Evolutionary conservation across 2,113 vertebrate genomes (phyloP).

Genomic region (Trogon surrucura): DNA sequence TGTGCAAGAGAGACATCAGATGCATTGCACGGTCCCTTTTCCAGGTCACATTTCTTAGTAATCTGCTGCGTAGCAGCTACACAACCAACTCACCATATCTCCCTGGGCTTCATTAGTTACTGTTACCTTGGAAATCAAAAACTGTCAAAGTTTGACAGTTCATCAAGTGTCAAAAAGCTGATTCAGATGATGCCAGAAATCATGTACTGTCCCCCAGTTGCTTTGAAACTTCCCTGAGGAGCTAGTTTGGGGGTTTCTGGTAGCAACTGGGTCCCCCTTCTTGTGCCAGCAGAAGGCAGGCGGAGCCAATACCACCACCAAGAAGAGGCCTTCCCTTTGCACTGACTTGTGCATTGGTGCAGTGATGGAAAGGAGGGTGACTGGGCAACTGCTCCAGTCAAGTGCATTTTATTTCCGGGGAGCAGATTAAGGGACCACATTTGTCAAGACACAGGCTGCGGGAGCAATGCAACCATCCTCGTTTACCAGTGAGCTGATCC

Average conservation of each 20-base stretch:
- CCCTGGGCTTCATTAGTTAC: background rate
- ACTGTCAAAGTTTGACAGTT: background rate
- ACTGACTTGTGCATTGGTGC: background rate
- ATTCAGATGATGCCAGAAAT: background rate
- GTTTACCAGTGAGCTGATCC: background rate
- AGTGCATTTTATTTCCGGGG: background rate
- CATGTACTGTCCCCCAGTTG: background rate
- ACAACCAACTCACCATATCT: background rate
- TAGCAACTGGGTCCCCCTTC: background rate
- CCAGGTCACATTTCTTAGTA: background rate
- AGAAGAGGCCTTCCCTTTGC: background rate
- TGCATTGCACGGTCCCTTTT: background rate
- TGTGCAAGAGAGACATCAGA: background rate
- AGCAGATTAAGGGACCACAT: background rate
- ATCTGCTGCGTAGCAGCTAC: background rate
- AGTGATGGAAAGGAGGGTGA: background rate
- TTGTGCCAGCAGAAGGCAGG: background rate
- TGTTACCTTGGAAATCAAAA: background rate
- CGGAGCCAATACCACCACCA: background rate
- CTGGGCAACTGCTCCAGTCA: background rate
- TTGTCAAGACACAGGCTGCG: background rate
- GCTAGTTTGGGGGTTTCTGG: background rate
- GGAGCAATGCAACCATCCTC: background rate
- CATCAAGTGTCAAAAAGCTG: background rate
- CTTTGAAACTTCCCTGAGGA: background rate